Base-by-base conservation (phyloP, 2,797 vertebrate species). In the Sus cebifrons region DNA sequence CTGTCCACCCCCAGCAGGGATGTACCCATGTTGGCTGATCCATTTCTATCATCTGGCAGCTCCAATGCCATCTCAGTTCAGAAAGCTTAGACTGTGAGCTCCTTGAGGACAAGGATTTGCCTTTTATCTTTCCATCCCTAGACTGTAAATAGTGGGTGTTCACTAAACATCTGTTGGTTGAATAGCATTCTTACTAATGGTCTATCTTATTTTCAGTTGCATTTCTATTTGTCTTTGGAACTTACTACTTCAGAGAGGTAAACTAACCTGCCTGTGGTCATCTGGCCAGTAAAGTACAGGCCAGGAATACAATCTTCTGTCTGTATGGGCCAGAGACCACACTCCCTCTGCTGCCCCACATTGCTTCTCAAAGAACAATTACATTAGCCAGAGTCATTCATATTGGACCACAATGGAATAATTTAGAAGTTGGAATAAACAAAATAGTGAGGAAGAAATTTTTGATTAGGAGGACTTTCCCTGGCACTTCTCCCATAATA, bases 111-210 rank as follows among this genome's bases (percentile, higher is more conserved):
- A 58, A 77, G 15, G 29, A 87, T 77, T 86, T 83, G 18, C 23
- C 65, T 71, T 89, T 95, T 77, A 71, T 54, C 32, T 84, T 29
- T 91, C n/a, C 60, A 32, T 65, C 40, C 65, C 60, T 62, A 68
- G n/a, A 62, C 81, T 75, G 36, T 70, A 91, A 79, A 60, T 23
- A 36, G 60, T 62, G 23, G 16, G 7, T 27, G 70, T 54, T 92
- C 44, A 58, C n/a, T 79, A 83, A 67, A 93, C 10, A 52, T 44
- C 78, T 65, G 1, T 52, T 71, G 64, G 60, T 40, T 17, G 10
- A 94, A 91, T 36, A 56, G 36, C 27, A 91, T 27, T 14, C 36
- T 44, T 82, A 12, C 10, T 18, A 25, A 58, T 64, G 17, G 27
- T 86, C 75, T 64, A 70, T n/a, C 16, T 64, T 70, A 56, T 49